phyloP scores from a whole-genome alignment of 2,797 vertebrate genomes.

The Clarias fuscus region DNA sequence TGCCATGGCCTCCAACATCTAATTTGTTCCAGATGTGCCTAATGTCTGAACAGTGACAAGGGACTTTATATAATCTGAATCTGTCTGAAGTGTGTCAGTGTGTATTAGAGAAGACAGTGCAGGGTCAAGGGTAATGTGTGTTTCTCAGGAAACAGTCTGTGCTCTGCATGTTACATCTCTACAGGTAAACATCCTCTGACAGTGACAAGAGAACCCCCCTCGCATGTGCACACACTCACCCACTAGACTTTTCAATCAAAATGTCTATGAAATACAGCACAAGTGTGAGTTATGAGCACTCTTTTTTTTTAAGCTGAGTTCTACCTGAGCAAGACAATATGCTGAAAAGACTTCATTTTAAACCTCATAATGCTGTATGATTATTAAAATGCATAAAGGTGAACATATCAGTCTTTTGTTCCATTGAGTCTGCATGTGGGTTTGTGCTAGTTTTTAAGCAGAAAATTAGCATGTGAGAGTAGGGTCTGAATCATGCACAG shows the following conservation, averaged over 20 bases:
- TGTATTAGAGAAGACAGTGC: constrained; percentile 38
- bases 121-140: constrained; percentile 54
- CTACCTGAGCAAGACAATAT: neutral
- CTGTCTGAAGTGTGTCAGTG: constrained; percentile 28
- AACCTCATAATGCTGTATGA: neutral
- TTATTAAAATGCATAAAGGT: constrained; percentile 21
- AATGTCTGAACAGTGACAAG: constrained; percentile 19
- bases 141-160: constrained; percentile 50
- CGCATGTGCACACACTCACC: constrained; percentile 56
- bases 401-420: constrained; percentile 14
- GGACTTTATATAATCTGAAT: constrained; percentile 31
- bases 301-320: neutral
- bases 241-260: constrained; percentile 14
- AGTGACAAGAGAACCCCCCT: constrained; percentile 33
- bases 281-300: neutral
- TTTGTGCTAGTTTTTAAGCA: constrained; percentile 22
- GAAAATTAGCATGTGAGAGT: constrained; percentile 36
- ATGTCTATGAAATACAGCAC: neutral
- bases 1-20: constrained; percentile 14
- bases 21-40: neutral
- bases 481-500: constrained; percentile 34
- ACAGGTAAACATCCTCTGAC: constrained; percentile 61
- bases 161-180: constrained; percentile 63
- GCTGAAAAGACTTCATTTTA: neutral
- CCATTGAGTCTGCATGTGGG: constrained; percentile 24